A percentile compares a stretch with the other conserved stretches of the same genome.
Evolutionary conservation across 1,140 invertebrate genomes (phyloP).

Genomic region (Maniola jurtina): DNA sequence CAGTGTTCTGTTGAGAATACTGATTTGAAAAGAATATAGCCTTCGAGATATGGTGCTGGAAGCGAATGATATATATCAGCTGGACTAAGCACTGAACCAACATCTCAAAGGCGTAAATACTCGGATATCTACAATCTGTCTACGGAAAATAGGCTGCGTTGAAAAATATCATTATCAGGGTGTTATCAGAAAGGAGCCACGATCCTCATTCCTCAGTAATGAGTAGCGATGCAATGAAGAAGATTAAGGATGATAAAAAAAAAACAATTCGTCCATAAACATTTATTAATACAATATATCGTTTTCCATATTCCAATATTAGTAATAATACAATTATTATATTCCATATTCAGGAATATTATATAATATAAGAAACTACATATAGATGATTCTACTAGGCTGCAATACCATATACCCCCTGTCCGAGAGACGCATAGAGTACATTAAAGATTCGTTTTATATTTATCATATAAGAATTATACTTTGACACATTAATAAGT

Average conservation of each 20-base stretch:
- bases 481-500: constrained; percentile 65
- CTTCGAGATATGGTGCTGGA: too few species aligned
- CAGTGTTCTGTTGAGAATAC: too few species aligned
- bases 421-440: constrained; percentile 65
- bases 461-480: constrained; percentile 59
- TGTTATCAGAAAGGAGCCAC: too few species aligned
- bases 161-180: background rate
- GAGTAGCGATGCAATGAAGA: too few species aligned
- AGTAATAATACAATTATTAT: constrained; percentile 68
- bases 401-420: constrained; percentile 70
- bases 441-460: constrained; percentile 69
- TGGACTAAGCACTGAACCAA: too few species aligned
- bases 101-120: too few species aligned
- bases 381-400: constrained; percentile 70
- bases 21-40: too few species aligned
- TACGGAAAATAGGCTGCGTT: too few species aligned
- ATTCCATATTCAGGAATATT: constrained; percentile 55
- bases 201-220: too few species aligned
- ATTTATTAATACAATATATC: constrained; percentile 77
- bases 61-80: too few species aligned
- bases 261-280: constrained; percentile 61
- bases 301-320: constrained; percentile 74
- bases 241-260: background rate
- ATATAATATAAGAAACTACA: constrained; percentile 70
- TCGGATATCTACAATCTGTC: too few species aligned